Evolutionary conservation across 1,140 invertebrate species (phyloP), one percentile per base, ranked within the genome.

Genomic region (Propsilocerus akamusi): DNA sequence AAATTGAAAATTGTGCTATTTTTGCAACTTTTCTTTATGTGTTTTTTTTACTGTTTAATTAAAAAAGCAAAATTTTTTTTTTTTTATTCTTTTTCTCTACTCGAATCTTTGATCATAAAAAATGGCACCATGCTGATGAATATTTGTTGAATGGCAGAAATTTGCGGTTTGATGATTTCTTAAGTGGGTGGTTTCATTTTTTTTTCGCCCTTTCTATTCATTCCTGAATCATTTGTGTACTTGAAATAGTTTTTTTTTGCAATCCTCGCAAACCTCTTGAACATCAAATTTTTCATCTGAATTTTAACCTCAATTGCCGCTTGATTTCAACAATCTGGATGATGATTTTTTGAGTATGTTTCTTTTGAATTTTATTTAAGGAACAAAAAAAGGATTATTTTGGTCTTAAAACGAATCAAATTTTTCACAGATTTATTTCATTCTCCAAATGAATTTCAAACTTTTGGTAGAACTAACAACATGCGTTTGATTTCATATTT

Each of bases 151-250:
- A n/a, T n/a, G n/a, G 22, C 22, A 41, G 22, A 14, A 20, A 41
- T 41, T 41, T 41, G 34, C 34, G 34, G 34, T 41, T 41, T 41
- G 22, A 20, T 41, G 34, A 41, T 17, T 41, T 41, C 17, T 41
- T 20, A 41, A 41, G 34, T 41, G 17, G 34, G 34, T 41, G 34
- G 34, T 41, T 41, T 37, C n/a, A n/a, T n/a, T n/a, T n/a, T n/a
- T n/a, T n/a, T n/a, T n/a, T n/a, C n/a, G n/a, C n/a, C n/a, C n/a
- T n/a, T n/a, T n/a, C n/a, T n/a, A n/a, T n/a, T n/a, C n/a, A n/a
- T n/a, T n/a, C n/a, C n/a, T n/a, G n/a, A n/a, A n/a, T n/a, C n/a
- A n/a, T 30, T 30, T 30, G n/a, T 30, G 28, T 30, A 11, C n/a
- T 30, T 30, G 10, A 8, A 30, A 30, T n/a, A 30, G 10, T 11